Conservation (phyloP, 2,888 invertebrate genomes). For the Eupithecia abbreviata region DNA sequence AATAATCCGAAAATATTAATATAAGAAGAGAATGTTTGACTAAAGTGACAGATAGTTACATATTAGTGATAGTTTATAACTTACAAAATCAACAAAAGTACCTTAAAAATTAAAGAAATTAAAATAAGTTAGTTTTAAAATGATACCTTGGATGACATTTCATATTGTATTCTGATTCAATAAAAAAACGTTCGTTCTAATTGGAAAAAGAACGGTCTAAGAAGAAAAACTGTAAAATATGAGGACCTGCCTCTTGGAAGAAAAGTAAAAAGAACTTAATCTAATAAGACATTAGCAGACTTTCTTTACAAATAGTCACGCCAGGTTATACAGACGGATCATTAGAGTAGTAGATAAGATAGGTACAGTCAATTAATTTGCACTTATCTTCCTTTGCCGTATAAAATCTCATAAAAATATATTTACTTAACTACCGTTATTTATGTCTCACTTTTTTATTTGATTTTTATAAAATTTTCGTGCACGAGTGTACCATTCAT, state of each 20-base stretch:
- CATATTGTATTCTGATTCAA: background rate
- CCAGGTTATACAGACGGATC: background rate
- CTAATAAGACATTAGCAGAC: background rate
- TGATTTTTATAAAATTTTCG: constrained; percentile 6
- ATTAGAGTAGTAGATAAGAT: too few species aligned
- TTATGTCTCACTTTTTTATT: too few species aligned
- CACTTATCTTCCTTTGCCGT: background rate
- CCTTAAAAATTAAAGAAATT: background rate
- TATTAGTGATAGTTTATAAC: too few species aligned
- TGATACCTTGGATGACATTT: too few species aligned
- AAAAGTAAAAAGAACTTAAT: background rate
- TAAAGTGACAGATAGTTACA: background rate
- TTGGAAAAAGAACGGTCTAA: background rate
- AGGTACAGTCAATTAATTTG: background rate
- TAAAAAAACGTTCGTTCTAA: background rate
- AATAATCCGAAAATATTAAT: background rate
- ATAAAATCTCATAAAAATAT: too few species aligned
- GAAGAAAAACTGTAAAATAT: background rate
- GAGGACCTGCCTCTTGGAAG: background rate
- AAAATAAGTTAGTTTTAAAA: background rate
- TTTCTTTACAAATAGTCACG: background rate
- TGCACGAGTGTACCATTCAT: constrained; percentile 26
- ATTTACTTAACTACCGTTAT: too few species aligned
- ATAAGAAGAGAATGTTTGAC: background rate
- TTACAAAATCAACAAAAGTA: too few species aligned